These are phyloP conservation scores for Aromia moschata DNA, from an alignment of 2,888 invertebrate species.

Conservation along the genomic window DNA sequence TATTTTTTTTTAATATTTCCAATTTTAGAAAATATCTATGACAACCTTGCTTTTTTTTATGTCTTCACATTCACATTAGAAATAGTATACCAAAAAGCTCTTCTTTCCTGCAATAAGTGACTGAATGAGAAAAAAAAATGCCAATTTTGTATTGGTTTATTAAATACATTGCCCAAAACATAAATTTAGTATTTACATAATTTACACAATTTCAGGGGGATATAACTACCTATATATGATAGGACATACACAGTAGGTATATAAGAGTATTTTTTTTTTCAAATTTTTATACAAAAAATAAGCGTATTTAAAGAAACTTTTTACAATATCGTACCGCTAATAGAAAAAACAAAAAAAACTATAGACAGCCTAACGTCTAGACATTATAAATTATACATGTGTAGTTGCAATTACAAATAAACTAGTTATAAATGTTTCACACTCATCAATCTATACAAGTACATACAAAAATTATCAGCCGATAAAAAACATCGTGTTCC, in stretches of 20 bases:
- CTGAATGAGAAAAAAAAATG: slow-evolving; percentile 8
- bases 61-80: too few species aligned
- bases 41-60: too few species aligned
- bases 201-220: slow-evolving; percentile 44
- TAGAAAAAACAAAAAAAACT: slow-evolving; percentile 40
- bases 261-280: slow-evolving; percentile 49
- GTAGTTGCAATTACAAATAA: slow-evolving; percentile 40
- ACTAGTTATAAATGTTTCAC: slow-evolving; percentile 28
- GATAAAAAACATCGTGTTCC: slow-evolving; percentile 21
- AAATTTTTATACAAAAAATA: slow-evolving; percentile 49
- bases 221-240: slow-evolving; percentile 39
- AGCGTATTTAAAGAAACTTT: slow-evolving; percentile 47
- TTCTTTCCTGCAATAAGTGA: too few species aligned
- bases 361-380: slow-evolving; percentile 38
- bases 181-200: slow-evolving; percentile 53
- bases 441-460: slow-evolving; percentile 24
- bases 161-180: slow-evolving; percentile 53
- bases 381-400: slow-evolving; percentile 36
- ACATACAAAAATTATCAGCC: slow-evolving; percentile 24
- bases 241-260: slow-evolving; percentile 43
- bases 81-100: too few species aligned
- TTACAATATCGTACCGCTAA: slow-evolving; percentile 40
- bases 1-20: too few species aligned
- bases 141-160: slow-evolving; percentile 45
- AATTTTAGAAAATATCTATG: too few species aligned